Evolutionary conservation across 1,140 invertebrate species (phyloP).

Genomic region (Ooceraea biroi): DNA sequence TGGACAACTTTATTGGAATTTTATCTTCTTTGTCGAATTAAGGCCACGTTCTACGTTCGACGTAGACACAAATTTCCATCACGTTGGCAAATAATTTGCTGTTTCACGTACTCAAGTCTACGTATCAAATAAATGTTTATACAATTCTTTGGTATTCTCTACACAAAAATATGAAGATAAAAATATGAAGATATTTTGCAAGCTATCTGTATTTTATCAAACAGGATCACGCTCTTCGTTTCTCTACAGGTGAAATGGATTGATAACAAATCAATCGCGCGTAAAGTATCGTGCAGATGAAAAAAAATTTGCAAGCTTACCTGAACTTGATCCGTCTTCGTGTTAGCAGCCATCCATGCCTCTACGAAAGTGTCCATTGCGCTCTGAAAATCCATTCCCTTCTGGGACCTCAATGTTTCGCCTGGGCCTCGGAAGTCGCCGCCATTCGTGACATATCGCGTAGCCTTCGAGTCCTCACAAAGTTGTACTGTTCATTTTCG

Average conservation of each 20-base stretch:
- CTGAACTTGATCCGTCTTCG: slow-evolving; percentile 88
- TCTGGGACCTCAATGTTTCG: slow-evolving; percentile 72
- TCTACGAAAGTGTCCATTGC: slow-evolving; percentile 99
- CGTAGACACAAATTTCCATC: slow-evolving; percentile 3
- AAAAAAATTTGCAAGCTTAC: slow-evolving; percentile 67
- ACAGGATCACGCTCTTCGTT: no score
- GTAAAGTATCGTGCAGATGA: not conserved
- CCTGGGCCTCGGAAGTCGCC: slow-evolving; percentile 72
- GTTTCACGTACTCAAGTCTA: no score
- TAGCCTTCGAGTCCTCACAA: slow-evolving; percentile 30
- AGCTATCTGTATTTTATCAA: no score
- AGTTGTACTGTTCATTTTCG: slow-evolving; percentile 9
- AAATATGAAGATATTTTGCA: no score
- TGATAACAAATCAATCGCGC: not conserved
- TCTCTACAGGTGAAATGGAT: no score
- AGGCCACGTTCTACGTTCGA: not conserved
- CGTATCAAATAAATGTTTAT: not conserved
- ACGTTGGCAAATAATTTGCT: not conserved
- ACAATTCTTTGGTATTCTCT: not conserved
- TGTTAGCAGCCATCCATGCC: slow-evolving; percentile 97
- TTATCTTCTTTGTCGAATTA: slow-evolving; percentile 28
- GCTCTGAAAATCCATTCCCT: slow-evolving; percentile 97
- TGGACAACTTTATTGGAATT: slow-evolving; percentile 21
- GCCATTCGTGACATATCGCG: slow-evolving; percentile 70
- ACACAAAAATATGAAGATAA: no score